A percentile compares a stretch with the other conserved stretches of the same genome.
These are phyloP conservation scores for Anas platyrhynchos DNA, from an alignment of 2,113 vertebrate species.

Conservation along the genomic window DNA sequence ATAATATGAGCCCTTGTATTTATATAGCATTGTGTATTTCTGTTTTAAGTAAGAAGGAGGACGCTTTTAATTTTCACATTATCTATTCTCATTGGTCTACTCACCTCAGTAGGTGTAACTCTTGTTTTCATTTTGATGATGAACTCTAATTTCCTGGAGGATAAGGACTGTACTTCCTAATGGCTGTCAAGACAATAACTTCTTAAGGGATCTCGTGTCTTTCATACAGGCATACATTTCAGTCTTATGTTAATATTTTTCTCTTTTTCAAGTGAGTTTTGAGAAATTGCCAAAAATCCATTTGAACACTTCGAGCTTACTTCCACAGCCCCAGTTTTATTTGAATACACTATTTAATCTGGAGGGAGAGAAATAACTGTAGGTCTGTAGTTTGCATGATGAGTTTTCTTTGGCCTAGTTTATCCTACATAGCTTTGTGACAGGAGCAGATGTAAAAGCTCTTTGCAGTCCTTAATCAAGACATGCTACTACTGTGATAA, in stretches of 20 bases:
- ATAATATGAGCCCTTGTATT: background rate
- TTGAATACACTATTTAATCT: conserved; percentile 1
- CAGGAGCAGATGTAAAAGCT: conserved; percentile 42
- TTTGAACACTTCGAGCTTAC: background rate
- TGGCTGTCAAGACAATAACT: background rate
- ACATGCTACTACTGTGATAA: conserved; percentile 10
- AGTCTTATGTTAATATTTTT: background rate
- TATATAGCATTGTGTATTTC: background rate
- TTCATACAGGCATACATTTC: background rate
- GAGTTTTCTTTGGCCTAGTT: conserved; percentile 38
- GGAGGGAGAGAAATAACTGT: background rate
- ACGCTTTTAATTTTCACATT: background rate
- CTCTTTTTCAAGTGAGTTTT: background rate
- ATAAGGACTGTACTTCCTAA: conserved; percentile 5
- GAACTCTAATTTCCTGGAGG: conserved; percentile 17
- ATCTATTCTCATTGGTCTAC: background rate
- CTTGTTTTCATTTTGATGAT: conserved; percentile 9
- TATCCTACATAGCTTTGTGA: background rate
- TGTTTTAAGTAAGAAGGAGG: background rate
- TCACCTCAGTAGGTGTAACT: background rate
- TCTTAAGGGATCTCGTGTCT: background rate
- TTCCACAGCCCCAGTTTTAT: background rate
- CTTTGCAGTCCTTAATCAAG: conserved; percentile 52
- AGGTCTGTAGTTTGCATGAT: background rate
- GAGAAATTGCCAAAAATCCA: background rate